Evolutionary conservation across 2,113 vertebrate genomes (phyloP), one percentile per base, ranked within the genome.

Genomic region (Hystrix brachyura): DNA sequence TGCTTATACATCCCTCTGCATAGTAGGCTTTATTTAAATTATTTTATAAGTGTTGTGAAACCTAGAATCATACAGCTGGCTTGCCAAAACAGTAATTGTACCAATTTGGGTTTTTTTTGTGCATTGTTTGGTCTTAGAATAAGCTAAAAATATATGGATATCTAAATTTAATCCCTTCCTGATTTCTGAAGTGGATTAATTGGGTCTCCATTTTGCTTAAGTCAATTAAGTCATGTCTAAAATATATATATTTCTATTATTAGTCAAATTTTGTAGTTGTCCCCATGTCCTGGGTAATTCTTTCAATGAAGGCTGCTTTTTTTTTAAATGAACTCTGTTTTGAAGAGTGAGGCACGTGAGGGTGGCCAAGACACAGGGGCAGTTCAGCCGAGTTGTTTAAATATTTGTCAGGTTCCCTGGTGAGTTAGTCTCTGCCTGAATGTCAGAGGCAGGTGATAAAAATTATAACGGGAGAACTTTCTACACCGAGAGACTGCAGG

Each of bases 381-480:
- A 83, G 34, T 67, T 89, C 14, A 74, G 43, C 48, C 59, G 87
- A 71, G 14, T 53, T 91, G 46, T 81, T 95, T 84, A 57, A 94
- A 94, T 88, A 87, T 18, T 85, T 74, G 59, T 76, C 48, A 67
- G 32, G 43, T 34, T 85, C n/a, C 80, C 76, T 57, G 29, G 55
- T 57, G 71, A 86, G 88, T 46, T 64, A 78, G 21, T 64, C 53
- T 95, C 48, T 81, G 95, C 59, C 46, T 71, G 60, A 67, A 55
- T 32, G 59, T 90, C 88, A 67, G 90, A 87, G 51, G 80, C 71
- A 87, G 80, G 84, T 82, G 94, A 71, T 65, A 92, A 93, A 96
- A 90, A 85, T 88, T 53, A 90, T 82, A 92, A 97, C 18, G 62
- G 87, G 57, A 90, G 34, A 87, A 78, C 25, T 94, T 94, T 88